phyloP scores from a whole-genome alignment of 2,113 vertebrate species.

The Silurus asotus region DNA sequence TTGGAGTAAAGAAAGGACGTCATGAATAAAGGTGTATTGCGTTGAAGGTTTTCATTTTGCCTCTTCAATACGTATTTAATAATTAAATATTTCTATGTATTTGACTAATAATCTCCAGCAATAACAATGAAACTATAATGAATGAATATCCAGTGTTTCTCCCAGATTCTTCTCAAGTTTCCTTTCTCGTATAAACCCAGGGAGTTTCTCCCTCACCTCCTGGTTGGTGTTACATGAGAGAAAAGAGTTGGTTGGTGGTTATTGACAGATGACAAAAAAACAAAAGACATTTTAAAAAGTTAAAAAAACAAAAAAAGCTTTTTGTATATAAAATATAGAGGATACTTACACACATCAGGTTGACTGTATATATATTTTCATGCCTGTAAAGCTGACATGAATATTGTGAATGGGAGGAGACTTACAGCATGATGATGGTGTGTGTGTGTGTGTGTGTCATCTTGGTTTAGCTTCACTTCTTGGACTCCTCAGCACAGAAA shows the following conservation, averaged over 20 bases:
- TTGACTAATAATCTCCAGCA: too few species aligned
- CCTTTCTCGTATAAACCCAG: too few species aligned
- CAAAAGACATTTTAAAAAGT: background rate
- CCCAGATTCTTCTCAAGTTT: too few species aligned
- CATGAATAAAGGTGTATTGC: too few species aligned
- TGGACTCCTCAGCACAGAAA: background rate
- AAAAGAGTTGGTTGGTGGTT: background rate
- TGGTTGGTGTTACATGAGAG: background rate
- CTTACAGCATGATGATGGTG: background rate
- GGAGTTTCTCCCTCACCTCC: too few species aligned
- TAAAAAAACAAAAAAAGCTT: background rate
- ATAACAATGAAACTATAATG: too few species aligned
- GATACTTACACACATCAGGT: background rate
- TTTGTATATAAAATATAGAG: background rate
- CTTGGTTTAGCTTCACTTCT: conserved; percentile 1
- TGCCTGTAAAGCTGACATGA: background rate
- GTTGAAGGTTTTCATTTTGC: too few species aligned
- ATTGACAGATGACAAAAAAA: background rate
- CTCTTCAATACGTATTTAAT: too few species aligned
- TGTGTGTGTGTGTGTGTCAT: background rate
- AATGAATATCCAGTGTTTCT: too few species aligned
- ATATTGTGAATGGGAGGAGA: conserved; percentile 23
- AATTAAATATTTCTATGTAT: too few species aligned
- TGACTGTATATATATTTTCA: background rate
- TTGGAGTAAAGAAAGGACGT: too few species aligned